A percentile compares a stretch with the other conserved stretches of the same genome.
Evolutionary conservation across 2,888 invertebrate genomes (phyloP).

Genomic region (Spilosoma lubricipeda): DNA sequence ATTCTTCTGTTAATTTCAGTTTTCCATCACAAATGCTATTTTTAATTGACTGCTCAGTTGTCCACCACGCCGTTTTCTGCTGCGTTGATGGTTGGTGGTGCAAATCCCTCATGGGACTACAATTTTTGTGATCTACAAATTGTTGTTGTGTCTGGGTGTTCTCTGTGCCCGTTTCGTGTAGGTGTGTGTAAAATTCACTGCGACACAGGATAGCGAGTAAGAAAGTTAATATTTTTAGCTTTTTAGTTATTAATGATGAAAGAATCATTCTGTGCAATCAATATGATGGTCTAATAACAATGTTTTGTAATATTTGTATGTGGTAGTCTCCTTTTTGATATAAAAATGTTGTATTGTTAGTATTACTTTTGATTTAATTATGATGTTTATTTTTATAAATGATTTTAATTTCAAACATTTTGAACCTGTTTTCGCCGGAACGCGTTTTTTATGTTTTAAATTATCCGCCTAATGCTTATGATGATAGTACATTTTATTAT

Average conservation of each 20-base stretch:
- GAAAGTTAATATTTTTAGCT: not conserved
- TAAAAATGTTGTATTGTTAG: constrained; percentile 13
- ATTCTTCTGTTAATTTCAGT: not conserved
- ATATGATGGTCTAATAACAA: constrained; percentile 18
- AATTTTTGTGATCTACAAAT: too few species aligned
- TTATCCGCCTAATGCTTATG: constrained; percentile 44
- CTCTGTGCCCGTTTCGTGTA: too few species aligned
- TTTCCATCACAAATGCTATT: not conserved
- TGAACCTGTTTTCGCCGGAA: constrained; percentile 22
- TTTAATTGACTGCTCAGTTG: not conserved
- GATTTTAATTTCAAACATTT: constrained; percentile 45
- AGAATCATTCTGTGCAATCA: constrained; percentile 18
- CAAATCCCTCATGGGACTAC: too few species aligned
- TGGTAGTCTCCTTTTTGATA: constrained; percentile 6
- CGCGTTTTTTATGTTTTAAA: constrained; percentile 42
- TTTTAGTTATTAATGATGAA: not conserved
- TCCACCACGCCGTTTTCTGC: too few species aligned
- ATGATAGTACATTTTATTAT: constrained; percentile 22
- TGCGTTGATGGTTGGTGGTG: too few species aligned
- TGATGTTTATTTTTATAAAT: constrained; percentile 31
- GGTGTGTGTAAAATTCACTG: too few species aligned
- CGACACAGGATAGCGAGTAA: not conserved
- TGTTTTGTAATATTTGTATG: constrained; percentile 8
- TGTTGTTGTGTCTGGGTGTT: too few species aligned
- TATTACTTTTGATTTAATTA: constrained; percentile 12